Percentiles rank a stretch among this genome's conserved stretches.
These are phyloP conservation scores for Lepisosteus oculatus DNA, from an alignment of 2,113 vertebrate genomes.

Conservation along the genomic window DNA sequence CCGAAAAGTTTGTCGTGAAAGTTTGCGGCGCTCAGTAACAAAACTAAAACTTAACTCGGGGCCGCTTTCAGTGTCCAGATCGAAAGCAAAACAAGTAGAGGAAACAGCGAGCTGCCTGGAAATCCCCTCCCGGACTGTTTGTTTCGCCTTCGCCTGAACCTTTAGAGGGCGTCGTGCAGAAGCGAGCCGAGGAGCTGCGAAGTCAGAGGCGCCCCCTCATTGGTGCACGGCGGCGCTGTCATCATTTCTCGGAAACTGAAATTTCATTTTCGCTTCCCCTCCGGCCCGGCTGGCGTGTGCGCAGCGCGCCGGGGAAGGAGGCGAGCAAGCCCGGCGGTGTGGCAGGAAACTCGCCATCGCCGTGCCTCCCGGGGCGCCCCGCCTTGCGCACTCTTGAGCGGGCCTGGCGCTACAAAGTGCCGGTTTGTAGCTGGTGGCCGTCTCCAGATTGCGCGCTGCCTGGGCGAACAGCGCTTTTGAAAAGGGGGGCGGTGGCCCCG, in stretches of 20 bases:
- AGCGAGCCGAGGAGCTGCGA: conserved; percentile 18
- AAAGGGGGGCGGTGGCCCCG: too few relatives aligned
- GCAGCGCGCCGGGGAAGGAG: neutral
- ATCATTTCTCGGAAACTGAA: conserved; percentile 58
- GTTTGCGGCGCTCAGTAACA: conserved; percentile 47
- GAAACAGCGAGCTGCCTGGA: conserved; percentile 74
- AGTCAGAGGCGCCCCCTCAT: conserved; percentile 45
- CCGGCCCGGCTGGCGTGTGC: conserved; percentile 11
- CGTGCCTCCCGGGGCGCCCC: too few relatives aligned
- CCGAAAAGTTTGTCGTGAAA: conserved; percentile 5
- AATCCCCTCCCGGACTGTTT: conserved; percentile 76
- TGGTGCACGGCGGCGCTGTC: conserved; percentile 44
- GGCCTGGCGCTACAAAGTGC: too few relatives aligned
- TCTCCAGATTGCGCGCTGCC: too few relatives aligned
- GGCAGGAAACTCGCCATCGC: neutral
- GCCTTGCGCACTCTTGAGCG: too few relatives aligned
- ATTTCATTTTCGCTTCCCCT: conserved; percentile 92
- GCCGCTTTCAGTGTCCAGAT: conserved; percentile 76
- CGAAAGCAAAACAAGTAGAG: conserved; percentile 97
- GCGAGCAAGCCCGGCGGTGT: too few relatives aligned
- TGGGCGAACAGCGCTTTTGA: too few relatives aligned
- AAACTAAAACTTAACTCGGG: conserved; percentile 70
- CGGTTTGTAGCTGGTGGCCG: too few relatives aligned
- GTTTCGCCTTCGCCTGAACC: conserved; percentile 51
- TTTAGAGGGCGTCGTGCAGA: conserved; percentile 34